phyloP scores from a whole-genome alignment of 2,888 invertebrate genomes.

The Polydrusus tereticollis region DNA sequence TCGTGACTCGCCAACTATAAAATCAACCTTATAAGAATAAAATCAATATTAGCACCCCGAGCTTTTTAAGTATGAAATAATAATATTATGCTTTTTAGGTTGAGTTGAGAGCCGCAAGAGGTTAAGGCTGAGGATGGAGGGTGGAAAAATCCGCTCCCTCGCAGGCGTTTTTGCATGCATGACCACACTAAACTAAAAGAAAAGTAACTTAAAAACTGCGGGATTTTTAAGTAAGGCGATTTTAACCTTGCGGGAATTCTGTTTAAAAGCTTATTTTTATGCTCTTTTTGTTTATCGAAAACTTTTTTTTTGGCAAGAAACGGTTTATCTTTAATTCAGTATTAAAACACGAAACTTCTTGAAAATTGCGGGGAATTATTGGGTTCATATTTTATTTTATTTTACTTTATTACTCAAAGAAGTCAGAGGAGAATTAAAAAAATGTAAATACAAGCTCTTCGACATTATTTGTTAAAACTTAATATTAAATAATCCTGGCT shows the following conservation, averaged over 20 bases:
- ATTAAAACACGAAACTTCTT: too few relatives aligned
- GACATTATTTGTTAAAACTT: too few relatives aligned
- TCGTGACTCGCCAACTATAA: too few relatives aligned
- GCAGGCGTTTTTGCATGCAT: constrained; percentile 55
- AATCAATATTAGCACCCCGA: constrained; percentile 39
- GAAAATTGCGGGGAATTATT: too few relatives aligned
- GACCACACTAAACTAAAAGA: constrained; percentile 55
- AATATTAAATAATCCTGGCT: too few relatives aligned
- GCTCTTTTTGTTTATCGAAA: constrained; percentile 54
- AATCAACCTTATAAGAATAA: constrained; percentile 9
- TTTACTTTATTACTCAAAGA: too few relatives aligned
- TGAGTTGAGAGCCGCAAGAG: constrained; percentile 31
- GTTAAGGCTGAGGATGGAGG: constrained; percentile 29
- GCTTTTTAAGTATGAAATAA: constrained; percentile 46
- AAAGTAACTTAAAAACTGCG: constrained; percentile 59
- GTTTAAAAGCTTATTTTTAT: constrained; percentile 62
- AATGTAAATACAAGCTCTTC: too few relatives aligned
- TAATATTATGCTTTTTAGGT: constrained; percentile 47
- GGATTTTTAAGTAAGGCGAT: constrained; percentile 63
- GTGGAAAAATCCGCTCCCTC: constrained; percentile 47
- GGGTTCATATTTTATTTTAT: too few relatives aligned
- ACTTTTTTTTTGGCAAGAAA: constrained; percentile 45
- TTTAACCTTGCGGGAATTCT: constrained; percentile 62
- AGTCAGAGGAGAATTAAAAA: too few relatives aligned
- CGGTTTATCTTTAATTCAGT: background rate